A percentile compares a stretch with the other conserved stretches of the same genome.
Conservation (phyloP, 2,113 vertebrate species). For the Oryzias melastigma region DNA sequence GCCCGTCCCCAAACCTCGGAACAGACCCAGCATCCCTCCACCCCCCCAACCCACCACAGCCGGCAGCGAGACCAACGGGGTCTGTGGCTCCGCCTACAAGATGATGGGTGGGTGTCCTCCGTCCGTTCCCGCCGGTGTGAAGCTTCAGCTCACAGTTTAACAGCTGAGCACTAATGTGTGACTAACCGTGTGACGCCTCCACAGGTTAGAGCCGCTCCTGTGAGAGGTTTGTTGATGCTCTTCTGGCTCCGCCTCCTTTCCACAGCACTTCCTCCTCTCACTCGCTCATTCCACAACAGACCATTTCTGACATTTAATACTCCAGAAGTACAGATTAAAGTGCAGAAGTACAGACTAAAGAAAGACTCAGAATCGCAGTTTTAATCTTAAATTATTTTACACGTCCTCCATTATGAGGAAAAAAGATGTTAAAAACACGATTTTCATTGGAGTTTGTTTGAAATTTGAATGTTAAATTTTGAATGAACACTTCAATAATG, state of each 20-base stretch:
- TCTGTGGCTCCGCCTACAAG: slow-evolving; percentile 77
- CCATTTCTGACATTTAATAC: slow-evolving; percentile 2
- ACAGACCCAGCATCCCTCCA: slow-evolving; percentile 88
- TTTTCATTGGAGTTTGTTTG: no score
- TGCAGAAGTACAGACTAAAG: no score
- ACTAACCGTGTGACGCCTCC: slow-evolving; percentile 81
- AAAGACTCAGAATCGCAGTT: no score
- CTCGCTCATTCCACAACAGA: slow-evolving; percentile 45
- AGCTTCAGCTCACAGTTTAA: background rate
- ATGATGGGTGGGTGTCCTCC: slow-evolving; percentile 81
- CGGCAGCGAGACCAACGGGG: slow-evolving; percentile 49
- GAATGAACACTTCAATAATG: no score
- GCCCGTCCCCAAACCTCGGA: slow-evolving; percentile 91
- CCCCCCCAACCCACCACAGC: slow-evolving; percentile 84
- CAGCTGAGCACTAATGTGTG: slow-evolving; percentile 9
- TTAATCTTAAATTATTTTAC: no score
- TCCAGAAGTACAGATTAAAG: background rate
- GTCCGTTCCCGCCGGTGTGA: background rate
- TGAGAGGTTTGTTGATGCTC: slow-evolving; percentile 86
- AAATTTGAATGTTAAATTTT: no score
- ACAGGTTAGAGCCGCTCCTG: slow-evolving; percentile 84
- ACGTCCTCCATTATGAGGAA: no score
- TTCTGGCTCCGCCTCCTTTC: slow-evolving; percentile 39
- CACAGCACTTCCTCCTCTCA: slow-evolving; percentile 41
- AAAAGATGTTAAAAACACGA: no score